These are phyloP conservation scores for Pecten maximus DNA, from an alignment of 2,888 invertebrate species.

Conservation along the genomic window DNA sequence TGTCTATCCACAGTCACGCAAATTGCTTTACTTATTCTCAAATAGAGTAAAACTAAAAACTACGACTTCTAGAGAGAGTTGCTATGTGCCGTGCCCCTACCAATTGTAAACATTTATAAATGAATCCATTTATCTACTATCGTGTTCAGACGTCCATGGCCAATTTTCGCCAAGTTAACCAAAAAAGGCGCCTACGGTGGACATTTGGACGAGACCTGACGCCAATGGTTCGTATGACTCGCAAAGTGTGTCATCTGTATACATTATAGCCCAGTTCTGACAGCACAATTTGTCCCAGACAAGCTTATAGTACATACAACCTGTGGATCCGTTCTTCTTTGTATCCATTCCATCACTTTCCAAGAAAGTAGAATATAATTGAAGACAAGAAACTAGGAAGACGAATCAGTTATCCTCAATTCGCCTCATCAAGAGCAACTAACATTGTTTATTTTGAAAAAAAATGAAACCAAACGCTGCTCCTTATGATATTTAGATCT, in stretches of 20 bases:
- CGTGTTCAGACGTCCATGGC: slow-evolving; percentile 20
- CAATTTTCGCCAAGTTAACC: slow-evolving; percentile 30
- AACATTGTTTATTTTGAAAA: neutral
- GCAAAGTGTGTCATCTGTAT: slow-evolving; percentile 4
- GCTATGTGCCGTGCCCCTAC: neutral
- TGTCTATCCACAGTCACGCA: too few species aligned
- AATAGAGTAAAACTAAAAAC: neutral
- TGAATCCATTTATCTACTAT: neutral
- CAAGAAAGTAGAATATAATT: neutral
- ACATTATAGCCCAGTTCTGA: neutral
- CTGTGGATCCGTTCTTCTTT: neutral
- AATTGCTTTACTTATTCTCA: neutral
- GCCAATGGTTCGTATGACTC: slow-evolving; percentile 6
- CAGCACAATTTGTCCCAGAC: slow-evolving; percentile 12
- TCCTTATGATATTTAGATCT: too few species aligned
- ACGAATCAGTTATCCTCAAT: neutral
- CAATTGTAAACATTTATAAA: neutral
- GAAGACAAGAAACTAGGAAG: neutral
- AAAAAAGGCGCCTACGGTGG: neutral
- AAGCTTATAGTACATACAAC: neutral
- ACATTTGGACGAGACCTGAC: slow-evolving; percentile 1
- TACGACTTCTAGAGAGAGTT: neutral
- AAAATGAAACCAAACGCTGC: neutral
- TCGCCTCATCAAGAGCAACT: neutral
- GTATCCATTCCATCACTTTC: neutral